Base-by-base conservation (phyloP, 1,140 invertebrate species). In the Drosophila bocki region DNA sequence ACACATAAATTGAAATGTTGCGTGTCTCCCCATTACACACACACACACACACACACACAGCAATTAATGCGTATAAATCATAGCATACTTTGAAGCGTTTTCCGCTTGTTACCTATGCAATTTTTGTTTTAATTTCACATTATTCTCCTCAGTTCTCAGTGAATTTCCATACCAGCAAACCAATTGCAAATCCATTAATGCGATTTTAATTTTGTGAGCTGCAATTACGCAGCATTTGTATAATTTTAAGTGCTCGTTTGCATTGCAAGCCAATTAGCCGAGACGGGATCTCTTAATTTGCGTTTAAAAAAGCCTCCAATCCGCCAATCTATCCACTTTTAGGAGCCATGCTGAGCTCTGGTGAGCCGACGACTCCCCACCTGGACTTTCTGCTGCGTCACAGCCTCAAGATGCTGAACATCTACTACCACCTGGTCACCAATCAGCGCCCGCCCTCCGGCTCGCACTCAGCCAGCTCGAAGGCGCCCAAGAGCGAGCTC, bases 361-460 rank as follows among this genome's bases (percentile, higher is more conserved):
- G 81, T 9, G 69, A 82, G 45, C 42, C 67, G 5, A 68, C 48
- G 29, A 19, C 56, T 19, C 13, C 35, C 32, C 85, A 90, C 35
- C 58, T 85, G 61, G 85, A 90, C 57, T 90, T 91, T 82, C 70
- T 96, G 22, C 92, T 97, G 19, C 93, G 84, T 29, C 96, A 97
- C 91, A 91, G 95, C 3, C 92, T 95, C 56, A 95, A 95, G 88
- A 79, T 97, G 12, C 90, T 97, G 35, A 96, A 96, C 91, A 95
- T 96, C 72, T 97, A 95, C 92, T 94, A 95, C 56, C 95, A 96
- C 88, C 94, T 97, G 29, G 94, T 97, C 42, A 95, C 96, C 62
- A 96, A 97, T 64, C 93, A 95, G 41, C 78, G 82, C 11, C 78
- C 81, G 13, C 57, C 53, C 70, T 17, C 59, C 17, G 19, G 64